These are phyloP conservation scores for Heliconius melpomene DNA, from an alignment of 1,140 invertebrate genomes.

Conservation along the genomic window DNA sequence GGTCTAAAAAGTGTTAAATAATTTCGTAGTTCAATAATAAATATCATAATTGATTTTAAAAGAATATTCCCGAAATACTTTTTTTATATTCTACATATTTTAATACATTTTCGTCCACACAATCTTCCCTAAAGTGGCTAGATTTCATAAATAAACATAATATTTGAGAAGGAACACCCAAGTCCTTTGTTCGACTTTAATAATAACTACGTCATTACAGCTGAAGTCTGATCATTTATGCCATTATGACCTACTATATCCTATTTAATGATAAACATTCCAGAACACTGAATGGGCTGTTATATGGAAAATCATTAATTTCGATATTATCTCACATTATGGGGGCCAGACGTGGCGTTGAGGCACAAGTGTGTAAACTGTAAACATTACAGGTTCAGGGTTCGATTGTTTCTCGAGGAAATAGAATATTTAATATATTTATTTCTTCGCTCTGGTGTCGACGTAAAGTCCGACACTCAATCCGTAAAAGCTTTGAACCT, in stretches of 20 bases:
- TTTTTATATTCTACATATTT: not conserved
- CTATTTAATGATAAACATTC: constrained; percentile 35
- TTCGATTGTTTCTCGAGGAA: too few species aligned
- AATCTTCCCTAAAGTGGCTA: not conserved
- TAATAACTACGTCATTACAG: constrained; percentile 42
- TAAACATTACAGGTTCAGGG: too few species aligned
- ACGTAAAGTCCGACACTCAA: too few species aligned
- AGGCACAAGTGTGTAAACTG: too few species aligned
- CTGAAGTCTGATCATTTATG: constrained; percentile 51
- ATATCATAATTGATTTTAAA: too few species aligned
- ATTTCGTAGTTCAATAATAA: too few species aligned
- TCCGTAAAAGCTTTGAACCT: too few species aligned
- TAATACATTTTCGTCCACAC: not conserved
- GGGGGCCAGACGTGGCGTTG: too few species aligned
- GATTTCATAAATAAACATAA: constrained; percentile 4
- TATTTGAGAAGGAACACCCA: not conserved
- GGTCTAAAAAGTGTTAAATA: too few species aligned
- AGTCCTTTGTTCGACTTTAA: constrained; percentile 17
- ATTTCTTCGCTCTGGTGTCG: too few species aligned
- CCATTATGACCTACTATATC: constrained; percentile 32
- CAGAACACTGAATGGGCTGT: constrained; percentile 29
- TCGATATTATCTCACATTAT: constrained; percentile 27
- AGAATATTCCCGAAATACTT: too few species aligned
- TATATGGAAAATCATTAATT: constrained; percentile 25
- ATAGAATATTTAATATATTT: too few species aligned